These are phyloP conservation scores for Tenthredo livida DNA, from an alignment of 2,888 invertebrate genomes.

Conservation along the genomic window DNA sequence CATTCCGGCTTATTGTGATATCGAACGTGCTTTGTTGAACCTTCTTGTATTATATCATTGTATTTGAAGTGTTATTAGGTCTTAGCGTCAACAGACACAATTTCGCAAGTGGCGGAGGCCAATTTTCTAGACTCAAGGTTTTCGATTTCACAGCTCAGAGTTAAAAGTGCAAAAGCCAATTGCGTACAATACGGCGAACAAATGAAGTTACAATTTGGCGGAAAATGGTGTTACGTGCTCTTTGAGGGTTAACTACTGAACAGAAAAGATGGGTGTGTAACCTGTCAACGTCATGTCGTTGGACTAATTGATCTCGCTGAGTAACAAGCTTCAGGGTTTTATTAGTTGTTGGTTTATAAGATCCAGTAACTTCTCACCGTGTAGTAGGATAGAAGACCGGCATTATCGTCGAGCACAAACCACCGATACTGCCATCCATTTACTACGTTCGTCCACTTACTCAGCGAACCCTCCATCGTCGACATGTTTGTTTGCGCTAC, in stretches of 20 bases:
- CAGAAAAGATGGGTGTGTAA: constrained; percentile 43
- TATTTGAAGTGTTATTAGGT: neutral
- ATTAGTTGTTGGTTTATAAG: constrained; percentile 15
- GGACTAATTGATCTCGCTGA: neutral
- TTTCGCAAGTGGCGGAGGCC: neutral
- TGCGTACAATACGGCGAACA: neutral
- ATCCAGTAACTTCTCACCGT: constrained; percentile 86
- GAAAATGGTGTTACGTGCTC: neutral
- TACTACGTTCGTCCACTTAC: constrained; percentile 99
- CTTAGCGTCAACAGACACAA: neutral
- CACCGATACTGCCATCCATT: constrained; percentile 99
- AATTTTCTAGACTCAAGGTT: neutral
- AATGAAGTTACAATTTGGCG: neutral
- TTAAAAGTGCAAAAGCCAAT: neutral
- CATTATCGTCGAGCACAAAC: constrained; percentile 99
- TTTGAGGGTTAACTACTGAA: constrained; percentile 42
- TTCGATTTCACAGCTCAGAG: neutral
- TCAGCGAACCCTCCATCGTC: constrained; percentile 95
- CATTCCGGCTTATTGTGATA: neutral
- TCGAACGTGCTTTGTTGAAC: neutral
- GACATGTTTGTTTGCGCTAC: constrained; percentile 73
- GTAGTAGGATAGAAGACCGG: constrained; percentile 97
- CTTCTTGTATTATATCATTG: neutral
- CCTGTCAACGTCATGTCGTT: constrained; percentile 53
- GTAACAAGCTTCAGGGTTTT: neutral